These are phyloP conservation scores for Andrena marginata DNA, from an alignment of 2,888 invertebrate species.

Conservation along the genomic window DNA sequence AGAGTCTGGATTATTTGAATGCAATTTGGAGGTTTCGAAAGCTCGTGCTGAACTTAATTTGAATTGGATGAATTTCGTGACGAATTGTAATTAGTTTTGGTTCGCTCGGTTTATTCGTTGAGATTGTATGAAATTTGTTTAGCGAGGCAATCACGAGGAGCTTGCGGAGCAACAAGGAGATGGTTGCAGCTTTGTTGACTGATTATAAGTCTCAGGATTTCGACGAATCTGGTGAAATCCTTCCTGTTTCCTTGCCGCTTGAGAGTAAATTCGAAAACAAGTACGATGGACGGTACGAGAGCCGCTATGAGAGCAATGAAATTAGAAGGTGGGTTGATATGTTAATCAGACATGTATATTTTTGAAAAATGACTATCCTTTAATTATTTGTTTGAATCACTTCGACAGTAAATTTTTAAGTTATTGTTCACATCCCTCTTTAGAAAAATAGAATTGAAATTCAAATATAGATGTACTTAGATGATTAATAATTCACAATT, in stretches of 20 bases:
- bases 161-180: conserved; percentile 89
- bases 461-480: too few species aligned
- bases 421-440: too few species aligned
- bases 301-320: conserved; percentile 80
- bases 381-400: too few species aligned
- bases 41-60: background rate
- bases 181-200: conserved; percentile 89
- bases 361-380: too few species aligned
- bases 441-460: too few species aligned
- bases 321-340: conserved; percentile 79
- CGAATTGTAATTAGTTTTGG: background rate
- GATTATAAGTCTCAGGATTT: conserved; percentile 88
- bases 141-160: conserved; percentile 90
- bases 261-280: conserved; percentile 72
- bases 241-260: conserved; percentile 80
- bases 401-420: too few species aligned
- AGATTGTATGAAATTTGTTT: conserved; percentile 36
- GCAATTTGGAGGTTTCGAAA: background rate
- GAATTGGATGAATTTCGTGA: background rate
- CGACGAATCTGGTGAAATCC: conserved; percentile 87
- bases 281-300: conserved; percentile 75
- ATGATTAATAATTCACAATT: too few species aligned
- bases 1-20: background rate
- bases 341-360: too few species aligned
- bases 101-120: conserved; percentile 11